Evolutionary conservation across 2,113 vertebrate species (phyloP).

Genomic region (Platycercus adscitus): DNA sequence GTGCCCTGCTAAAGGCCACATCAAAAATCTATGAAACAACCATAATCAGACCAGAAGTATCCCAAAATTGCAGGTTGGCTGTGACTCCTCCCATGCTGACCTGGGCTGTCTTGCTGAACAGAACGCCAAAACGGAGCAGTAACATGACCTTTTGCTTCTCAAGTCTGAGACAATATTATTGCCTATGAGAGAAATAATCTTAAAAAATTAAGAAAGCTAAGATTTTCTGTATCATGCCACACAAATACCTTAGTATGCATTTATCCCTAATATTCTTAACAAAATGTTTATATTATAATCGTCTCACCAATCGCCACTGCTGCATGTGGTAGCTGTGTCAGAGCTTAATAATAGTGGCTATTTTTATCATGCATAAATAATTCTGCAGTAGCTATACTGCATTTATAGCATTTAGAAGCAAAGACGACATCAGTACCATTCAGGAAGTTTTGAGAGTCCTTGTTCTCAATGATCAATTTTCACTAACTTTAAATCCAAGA

Average conservation of each 20-base stretch:
- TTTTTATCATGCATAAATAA: constrained; percentile 1
- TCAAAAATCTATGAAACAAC: neutral
- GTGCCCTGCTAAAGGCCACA: neutral
- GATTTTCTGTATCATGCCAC: neutral
- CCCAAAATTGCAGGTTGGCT: neutral
- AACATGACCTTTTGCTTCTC: neutral
- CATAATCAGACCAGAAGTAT: neutral
- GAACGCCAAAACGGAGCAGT: neutral
- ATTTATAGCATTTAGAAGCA: neutral
- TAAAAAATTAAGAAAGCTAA: neutral
- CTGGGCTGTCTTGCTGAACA: neutral
- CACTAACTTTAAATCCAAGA: neutral
- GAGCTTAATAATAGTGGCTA: neutral
- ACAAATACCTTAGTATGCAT: neutral
- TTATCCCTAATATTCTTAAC: neutral
- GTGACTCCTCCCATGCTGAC: neutral
- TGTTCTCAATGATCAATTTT: neutral
- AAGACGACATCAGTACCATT: neutral
- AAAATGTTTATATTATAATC: neutral
- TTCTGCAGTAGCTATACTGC: neutral
- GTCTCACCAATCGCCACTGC: neutral
- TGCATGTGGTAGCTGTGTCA: neutral
- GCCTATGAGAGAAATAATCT: neutral
- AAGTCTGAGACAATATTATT: neutral
- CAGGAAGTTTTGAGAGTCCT: neutral